Evolutionary conservation across 1,140 invertebrate species (phyloP).

Genomic region (Armadillidium nasatum): DNA sequence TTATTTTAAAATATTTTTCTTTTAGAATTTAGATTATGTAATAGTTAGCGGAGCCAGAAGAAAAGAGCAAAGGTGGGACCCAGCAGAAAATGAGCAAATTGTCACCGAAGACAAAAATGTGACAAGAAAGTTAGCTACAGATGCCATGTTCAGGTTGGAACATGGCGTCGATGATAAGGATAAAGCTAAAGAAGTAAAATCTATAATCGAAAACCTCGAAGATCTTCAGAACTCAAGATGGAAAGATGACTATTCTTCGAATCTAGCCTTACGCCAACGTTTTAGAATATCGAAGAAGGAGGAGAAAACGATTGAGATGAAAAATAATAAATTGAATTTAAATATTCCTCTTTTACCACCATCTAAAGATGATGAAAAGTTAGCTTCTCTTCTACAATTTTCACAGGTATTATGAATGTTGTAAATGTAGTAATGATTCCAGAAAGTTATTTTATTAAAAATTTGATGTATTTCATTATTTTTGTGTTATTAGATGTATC

Average conservation of each 20-base stretch:
- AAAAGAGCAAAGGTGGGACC: constrained; percentile 98
- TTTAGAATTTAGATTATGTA: constrained; percentile 93
- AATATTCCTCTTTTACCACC: constrained; percentile 35
- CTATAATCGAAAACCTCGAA: constrained; percentile 66
- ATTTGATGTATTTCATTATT: background rate
- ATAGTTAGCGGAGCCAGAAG: constrained; percentile 88
- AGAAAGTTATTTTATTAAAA: no score
- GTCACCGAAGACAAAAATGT: constrained; percentile 83
- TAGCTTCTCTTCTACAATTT: constrained; percentile 34
- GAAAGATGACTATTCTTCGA: constrained; percentile 26
- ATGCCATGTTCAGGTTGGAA: constrained; percentile 94
- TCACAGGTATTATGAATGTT: constrained; percentile 23
- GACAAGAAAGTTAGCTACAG: constrained; percentile 78
- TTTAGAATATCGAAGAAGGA: constrained; percentile 22
- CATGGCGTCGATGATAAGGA: constrained; percentile 78
- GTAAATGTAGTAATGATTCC: background rate
- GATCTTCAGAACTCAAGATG: constrained; percentile 66
- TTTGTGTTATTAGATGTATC: background rate
- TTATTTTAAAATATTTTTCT: constrained; percentile 33
- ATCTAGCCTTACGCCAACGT: constrained; percentile 23
- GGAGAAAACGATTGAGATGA: constrained; percentile 24
- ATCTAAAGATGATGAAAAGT: constrained; percentile 28
- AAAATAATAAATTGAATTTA: constrained; percentile 27
- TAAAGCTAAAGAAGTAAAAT: constrained; percentile 64
- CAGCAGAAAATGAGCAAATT: constrained; percentile 88